Base-by-base conservation (phyloP, 1,140 invertebrate genomes). In the Leguminivora glycinivorella region DNA sequence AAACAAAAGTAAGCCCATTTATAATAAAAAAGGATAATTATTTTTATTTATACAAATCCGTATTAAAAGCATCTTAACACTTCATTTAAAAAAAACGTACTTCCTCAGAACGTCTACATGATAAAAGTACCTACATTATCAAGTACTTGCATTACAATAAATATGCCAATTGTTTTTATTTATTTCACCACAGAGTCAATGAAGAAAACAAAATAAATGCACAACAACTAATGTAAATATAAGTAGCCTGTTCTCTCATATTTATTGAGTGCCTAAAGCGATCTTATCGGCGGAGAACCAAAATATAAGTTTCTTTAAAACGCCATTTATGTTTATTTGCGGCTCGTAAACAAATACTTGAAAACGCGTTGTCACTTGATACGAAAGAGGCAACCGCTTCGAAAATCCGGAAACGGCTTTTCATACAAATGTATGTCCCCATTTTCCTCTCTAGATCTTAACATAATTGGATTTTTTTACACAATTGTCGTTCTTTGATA, bases 291-390 rank as follows among this genome's bases (percentile, higher is more conserved):
- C n/a, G 9, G n/a, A 31, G 5, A n/a, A n/a, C 14, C n/a, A n/a
- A 26, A 31, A 63, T 29, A 31, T 63, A 60, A 60, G 58, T 63
- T 63, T 29, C 25, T 63, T 63, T 63, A 29, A 63, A 63, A 63
- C n/a, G 26, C 58, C 58, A 29, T 63, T 63, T 63, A 63, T 17
- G 58, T 31, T 6, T 31, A 25, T 63, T 4, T 29, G 58, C 0
- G 0, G 19, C 9, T 4, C 17, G 47, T 10, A 10, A 22, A 52
- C 9, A 52, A 22, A 52, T 52, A 22, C 47, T 9, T 19, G 4
- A n/a, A 43, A 43, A 43, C 38, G 40, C 12, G 5, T n/a, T 3
- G 2, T 12, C n/a, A n/a, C n/a, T n/a, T n/a, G n/a, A n/a, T n/a
- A n/a, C n/a, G n/a, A n/a, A n/a, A n/a, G n/a, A n/a, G n/a, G n/a